Conservation (phyloP, 2,888 invertebrate genomes). For the Euplexia lucipara region DNA sequence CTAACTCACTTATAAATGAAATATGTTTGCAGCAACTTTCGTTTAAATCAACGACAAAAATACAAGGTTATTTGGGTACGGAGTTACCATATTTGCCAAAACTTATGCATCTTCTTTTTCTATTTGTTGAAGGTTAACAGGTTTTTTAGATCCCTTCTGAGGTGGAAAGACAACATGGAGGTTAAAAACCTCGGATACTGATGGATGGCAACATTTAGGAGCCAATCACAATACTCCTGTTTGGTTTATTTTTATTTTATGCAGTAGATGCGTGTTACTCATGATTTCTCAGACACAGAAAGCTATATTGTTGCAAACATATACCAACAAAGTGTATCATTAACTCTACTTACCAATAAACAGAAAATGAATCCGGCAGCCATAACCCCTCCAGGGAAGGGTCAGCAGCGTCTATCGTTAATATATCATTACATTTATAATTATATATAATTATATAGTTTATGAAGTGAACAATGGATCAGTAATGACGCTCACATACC, state of each 20-base stretch:
- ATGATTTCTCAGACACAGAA: too few relatives aligned
- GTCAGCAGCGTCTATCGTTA: conserved; percentile 68
- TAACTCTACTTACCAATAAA: conserved; percentile 81
- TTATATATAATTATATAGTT: conserved; percentile 71
- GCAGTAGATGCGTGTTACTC: too few relatives aligned
- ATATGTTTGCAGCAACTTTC: conserved; percentile 49
- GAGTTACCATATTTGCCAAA: too few relatives aligned
- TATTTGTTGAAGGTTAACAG: too few relatives aligned
- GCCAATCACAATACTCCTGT: too few relatives aligned
- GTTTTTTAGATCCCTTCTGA: too few relatives aligned
- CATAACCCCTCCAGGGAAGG: conserved; percentile 72
- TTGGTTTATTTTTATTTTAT: too few relatives aligned
- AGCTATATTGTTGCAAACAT: conserved; percentile 18
- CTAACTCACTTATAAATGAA: background rate
- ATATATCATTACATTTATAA: conserved; percentile 59
- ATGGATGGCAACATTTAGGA: too few relatives aligned
- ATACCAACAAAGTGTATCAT: conserved; percentile 28
- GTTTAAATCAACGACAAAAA: too few relatives aligned
- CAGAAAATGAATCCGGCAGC: conserved; percentile 79
- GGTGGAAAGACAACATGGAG: too few relatives aligned
- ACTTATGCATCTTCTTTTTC: too few relatives aligned
- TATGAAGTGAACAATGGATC: conserved; percentile 62
- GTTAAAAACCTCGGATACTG: too few relatives aligned
- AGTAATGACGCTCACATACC: conserved; percentile 61
- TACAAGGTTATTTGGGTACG: background rate